phyloP scores from a whole-genome alignment of 2,113 vertebrate species.

The Megaptera novaeangliae region DNA sequence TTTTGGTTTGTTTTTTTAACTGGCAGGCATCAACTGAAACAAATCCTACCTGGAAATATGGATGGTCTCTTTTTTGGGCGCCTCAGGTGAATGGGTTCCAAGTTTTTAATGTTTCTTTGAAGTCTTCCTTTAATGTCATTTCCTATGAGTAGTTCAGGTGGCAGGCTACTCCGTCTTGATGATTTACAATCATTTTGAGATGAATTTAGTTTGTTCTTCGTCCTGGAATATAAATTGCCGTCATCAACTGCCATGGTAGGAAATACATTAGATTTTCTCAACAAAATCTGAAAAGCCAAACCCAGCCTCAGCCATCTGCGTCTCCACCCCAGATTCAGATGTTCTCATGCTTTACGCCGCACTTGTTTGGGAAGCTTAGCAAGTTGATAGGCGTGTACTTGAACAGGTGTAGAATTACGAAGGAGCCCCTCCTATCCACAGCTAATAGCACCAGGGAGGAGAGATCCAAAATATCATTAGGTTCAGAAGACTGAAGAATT shows the following conservation, averaged over 20 bases:
- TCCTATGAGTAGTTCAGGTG: slow-evolving; percentile 84
- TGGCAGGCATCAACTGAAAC: not conserved
- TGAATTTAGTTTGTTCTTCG: slow-evolving; percentile 80
- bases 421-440: slow-evolving; percentile 84
- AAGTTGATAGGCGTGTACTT: slow-evolving; percentile 84
- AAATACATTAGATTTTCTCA: not conserved
- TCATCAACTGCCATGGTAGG: slow-evolving; percentile 87
- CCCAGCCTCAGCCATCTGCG: slow-evolving; percentile 31
- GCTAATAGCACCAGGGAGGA: slow-evolving; percentile 66
- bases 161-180: slow-evolving; percentile 84
- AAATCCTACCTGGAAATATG: slow-evolving; percentile 92
- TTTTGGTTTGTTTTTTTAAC: not conserved
- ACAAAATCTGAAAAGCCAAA: not conserved
- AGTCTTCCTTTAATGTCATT: slow-evolving; percentile 87
- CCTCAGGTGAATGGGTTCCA: slow-evolving; percentile 86
- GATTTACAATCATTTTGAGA: slow-evolving; percentile 78
- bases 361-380: slow-evolving; percentile 87
- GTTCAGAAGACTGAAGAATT: slow-evolving; percentile 36
- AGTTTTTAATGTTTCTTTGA: slow-evolving; percentile 82
- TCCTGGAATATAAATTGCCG: slow-evolving; percentile 81
- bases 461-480: slow-evolving; percentile 40
- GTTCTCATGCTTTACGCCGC: slow-evolving; percentile 78
- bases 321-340: slow-evolving; percentile 59
- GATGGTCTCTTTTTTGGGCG: slow-evolving; percentile 92
- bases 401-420: slow-evolving; percentile 92